Evolutionary conservation across 2,888 invertebrate genomes (phyloP), one percentile per base, ranked within the genome.

Genomic region (Oegoconia quadripuncta): DNA sequence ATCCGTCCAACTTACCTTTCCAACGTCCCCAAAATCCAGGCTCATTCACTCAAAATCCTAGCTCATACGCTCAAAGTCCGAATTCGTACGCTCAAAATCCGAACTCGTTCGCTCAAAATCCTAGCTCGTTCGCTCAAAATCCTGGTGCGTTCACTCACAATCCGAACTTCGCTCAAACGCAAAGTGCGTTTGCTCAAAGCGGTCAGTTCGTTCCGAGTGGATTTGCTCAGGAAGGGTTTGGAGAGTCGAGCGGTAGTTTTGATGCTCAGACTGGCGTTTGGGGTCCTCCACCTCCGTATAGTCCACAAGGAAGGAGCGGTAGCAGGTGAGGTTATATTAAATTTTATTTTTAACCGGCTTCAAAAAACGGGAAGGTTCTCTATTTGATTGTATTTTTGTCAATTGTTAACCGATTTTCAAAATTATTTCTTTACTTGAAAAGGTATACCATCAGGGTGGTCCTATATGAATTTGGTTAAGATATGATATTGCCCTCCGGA

Each of bases 271-370:
- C 78, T 67, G 95, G 83, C 0, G 79, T 80, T 12, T 96, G 96
- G 96, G 96, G 95, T 0, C 96, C 96, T 0, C 96, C 96, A 0
- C 96, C 96, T 0, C 96, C 96, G 0, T 96, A 96, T 64, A 94
- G 94, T 41, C 94, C 94, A 34, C 94, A 94, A 23, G 94, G 94
- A 1, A 59, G 86, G 2, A 73, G 64, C 39, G 79, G 73, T 0
- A 79, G 72, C 44, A 69, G 87, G 86, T 82, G 26, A 44, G 53
- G 11, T 44, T 15, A 28, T 34, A 17, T 25, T 14, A 8, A n/a
- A 12, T 26, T 13, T 12, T 25, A 13, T 14, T 6, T 16, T 27
- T 20, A 3, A 9, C 11, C 9, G 2, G 3, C 11, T 22, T 23
- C 9, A n/a, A n/a, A n/a, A n/a, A n/a, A n/a, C n/a, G n/a, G n/a